A percentile compares a stretch with the other conserved stretches of the same genome.
Conservation (phyloP, 2,888 invertebrate genomes). For the Eledona agricola region DNA sequence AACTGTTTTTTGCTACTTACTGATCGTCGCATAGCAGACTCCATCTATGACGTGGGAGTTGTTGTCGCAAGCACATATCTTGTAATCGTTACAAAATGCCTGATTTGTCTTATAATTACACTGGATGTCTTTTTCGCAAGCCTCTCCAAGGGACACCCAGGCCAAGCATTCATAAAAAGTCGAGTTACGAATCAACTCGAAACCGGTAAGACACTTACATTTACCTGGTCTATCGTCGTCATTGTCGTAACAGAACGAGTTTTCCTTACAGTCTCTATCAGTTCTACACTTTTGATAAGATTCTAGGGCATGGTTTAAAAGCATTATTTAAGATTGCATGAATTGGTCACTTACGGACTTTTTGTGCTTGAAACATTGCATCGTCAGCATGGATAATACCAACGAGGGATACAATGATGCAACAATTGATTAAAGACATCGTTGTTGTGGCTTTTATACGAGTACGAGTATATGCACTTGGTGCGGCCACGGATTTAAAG, state of each 20-base stretch:
- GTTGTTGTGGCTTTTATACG: too few relatives aligned
- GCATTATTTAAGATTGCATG: too few relatives aligned
- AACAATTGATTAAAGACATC: too few relatives aligned
- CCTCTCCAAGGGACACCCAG: slow-evolving; percentile 54
- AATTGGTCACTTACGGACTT: too few relatives aligned
- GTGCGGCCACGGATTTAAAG: too few relatives aligned
- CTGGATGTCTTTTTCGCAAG: slow-evolving; percentile 54
- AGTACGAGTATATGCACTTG: too few relatives aligned
- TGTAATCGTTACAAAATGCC: slow-evolving; percentile 47
- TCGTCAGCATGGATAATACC: too few relatives aligned
- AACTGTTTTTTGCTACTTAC: slow-evolving; percentile 46
- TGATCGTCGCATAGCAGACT: slow-evolving; percentile 51
- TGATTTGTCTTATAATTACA: slow-evolving; percentile 52
- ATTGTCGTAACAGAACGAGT: slow-evolving; percentile 58
- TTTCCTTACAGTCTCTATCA: slow-evolving; percentile 53
- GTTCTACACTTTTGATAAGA: slow-evolving; percentile 48
- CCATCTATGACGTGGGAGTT: slow-evolving; percentile 50
- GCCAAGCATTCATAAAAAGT: slow-evolving; percentile 60
- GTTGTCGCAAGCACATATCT: slow-evolving; percentile 51
- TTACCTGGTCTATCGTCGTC: slow-evolving; percentile 50
- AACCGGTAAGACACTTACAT: slow-evolving; percentile 61
- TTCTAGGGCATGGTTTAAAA: slow-evolving; percentile 39
- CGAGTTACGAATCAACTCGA: slow-evolving; percentile 57
- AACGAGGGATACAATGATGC: too few relatives aligned
- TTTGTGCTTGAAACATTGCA: too few relatives aligned